phyloP scores from a whole-genome alignment of 2,113 vertebrate species.

The Anseranas semipalmata region DNA sequence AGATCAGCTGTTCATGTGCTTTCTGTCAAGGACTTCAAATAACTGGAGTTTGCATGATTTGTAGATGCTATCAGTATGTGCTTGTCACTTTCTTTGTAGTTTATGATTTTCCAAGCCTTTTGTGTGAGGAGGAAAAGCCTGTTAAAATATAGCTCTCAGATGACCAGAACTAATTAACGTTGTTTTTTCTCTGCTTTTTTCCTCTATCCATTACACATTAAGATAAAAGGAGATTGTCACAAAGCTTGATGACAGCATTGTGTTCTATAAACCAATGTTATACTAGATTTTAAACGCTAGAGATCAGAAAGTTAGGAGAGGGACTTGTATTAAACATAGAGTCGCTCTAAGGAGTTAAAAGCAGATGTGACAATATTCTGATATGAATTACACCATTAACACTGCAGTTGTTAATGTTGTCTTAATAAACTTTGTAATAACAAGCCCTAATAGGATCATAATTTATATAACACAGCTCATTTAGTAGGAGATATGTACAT shows the following conservation, averaged over 20 bases:
- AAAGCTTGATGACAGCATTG: not conserved
- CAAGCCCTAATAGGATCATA: not conserved
- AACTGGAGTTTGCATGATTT: not conserved
- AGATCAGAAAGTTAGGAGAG: not conserved
- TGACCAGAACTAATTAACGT: not conserved
- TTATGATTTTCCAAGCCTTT: not conserved
- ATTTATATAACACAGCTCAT: not conserved
- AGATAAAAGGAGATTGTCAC: not conserved
- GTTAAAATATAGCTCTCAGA: not conserved
- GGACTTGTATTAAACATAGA: not conserved
- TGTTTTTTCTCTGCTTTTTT: not conserved
- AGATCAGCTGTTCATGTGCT: not conserved
- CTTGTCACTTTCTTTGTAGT: not conserved
- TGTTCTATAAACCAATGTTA: not conserved
- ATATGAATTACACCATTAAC: not conserved
- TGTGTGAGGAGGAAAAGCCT: not conserved
- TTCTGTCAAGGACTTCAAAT: not conserved
- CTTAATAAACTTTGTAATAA: not conserved
- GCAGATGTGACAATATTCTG: not conserved
- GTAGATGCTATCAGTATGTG: not conserved
- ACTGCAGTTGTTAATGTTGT: not conserved
- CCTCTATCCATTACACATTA: rapidly evolving
- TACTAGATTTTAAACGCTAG: not conserved
- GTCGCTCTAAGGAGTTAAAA: not conserved
- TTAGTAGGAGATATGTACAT: not conserved